Evolutionary conservation across 2,888 invertebrate species (phyloP).

Genomic region (Pyrrhosoma nymphula): DNA sequence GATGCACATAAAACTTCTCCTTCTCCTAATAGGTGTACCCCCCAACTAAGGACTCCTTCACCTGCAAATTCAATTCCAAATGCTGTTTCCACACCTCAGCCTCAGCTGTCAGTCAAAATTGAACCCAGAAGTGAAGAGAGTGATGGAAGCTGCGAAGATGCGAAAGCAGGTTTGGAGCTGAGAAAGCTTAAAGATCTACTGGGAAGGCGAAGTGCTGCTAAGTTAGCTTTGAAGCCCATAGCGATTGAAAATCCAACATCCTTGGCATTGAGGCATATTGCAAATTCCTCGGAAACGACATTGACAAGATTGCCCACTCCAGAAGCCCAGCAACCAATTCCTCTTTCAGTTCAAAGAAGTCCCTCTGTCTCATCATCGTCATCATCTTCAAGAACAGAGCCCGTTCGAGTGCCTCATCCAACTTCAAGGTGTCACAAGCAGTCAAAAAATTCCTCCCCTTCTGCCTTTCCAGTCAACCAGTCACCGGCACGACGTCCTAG

Average conservation of each 20-base stretch:
- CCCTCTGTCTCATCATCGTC: neutral
- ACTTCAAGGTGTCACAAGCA: neutral
- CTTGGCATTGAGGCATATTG: conserved; percentile 36
- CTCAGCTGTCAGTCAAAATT: conserved; percentile 41
- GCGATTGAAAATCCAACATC: conserved; percentile 31
- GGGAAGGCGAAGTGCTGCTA: conserved; percentile 51
- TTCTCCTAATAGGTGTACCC: conserved; percentile 46
- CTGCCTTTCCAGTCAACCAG: neutral
- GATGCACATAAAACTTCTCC: conserved; percentile 51
- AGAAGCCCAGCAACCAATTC: conserved; percentile 5
- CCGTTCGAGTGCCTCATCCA: conserved; percentile 43
- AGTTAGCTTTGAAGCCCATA: conserved; percentile 26
- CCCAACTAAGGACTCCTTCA: conserved; percentile 45
- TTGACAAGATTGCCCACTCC: conserved; percentile 48
- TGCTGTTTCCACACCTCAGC: neutral
- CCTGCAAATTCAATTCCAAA: conserved; percentile 24
- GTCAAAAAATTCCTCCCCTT: neutral
- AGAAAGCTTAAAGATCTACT: conserved; percentile 41
- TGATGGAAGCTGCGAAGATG: conserved; percentile 38
- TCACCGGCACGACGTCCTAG: neutral
- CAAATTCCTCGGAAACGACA: conserved; percentile 15
- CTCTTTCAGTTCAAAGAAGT: conserved; percentile 33
- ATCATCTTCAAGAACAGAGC: conserved; percentile 18
- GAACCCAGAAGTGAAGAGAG: conserved; percentile 45
- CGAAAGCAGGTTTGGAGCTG: conserved; percentile 45